Evolutionary conservation across 2,888 invertebrate genomes (phyloP), one percentile per base, ranked within the genome.

Genomic region (Tolmerus cingulatus): DNA sequence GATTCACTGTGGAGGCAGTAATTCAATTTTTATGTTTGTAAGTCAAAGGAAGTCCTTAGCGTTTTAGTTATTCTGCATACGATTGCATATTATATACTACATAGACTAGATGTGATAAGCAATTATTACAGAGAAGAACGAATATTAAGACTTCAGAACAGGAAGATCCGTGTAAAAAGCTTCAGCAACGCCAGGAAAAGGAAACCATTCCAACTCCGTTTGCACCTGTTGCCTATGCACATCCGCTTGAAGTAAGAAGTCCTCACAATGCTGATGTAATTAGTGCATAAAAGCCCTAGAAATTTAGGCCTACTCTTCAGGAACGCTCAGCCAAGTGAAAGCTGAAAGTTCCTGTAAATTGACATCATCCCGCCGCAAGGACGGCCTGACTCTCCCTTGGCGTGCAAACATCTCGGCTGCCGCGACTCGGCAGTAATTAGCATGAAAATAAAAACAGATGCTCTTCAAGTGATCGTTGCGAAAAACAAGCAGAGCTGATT

Each of bases 311-410:
- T 79, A 79, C 43, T 34, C 30, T 27, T 27, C n/a, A 30, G 7
- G n/a, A 51, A 55, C 51, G 51, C 30, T 46, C 19, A 84, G 12
- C 82, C 37, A 23, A 84, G 40, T 40, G 82, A 23, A 82, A 82
- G 55, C 27, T 82, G 57, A 84, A 66, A 66, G 66, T 84, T 84
- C 66, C 66, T 84, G 79, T 8, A 79, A 79, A 8, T 46, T 23
- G n/a, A 14, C 37, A 57, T 57, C 37, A 81, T 51, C 51, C 12
- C 30, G 23, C 9, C 23, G 1, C 9, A 23, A 57, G 23, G 23
- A 57, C 57, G 23, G 23, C 23, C 23, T 5, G 81, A 30, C 16
- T 34, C 23, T 55, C 51, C 7, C 7, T 30, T 9, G 37, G 46
- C 9, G 23, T 27, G 57, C 40, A 2, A 37, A 19, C 34, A n/a